Base-by-base conservation (phyloP, 1,140 invertebrate species). In the Micrasema longulum region DNA sequence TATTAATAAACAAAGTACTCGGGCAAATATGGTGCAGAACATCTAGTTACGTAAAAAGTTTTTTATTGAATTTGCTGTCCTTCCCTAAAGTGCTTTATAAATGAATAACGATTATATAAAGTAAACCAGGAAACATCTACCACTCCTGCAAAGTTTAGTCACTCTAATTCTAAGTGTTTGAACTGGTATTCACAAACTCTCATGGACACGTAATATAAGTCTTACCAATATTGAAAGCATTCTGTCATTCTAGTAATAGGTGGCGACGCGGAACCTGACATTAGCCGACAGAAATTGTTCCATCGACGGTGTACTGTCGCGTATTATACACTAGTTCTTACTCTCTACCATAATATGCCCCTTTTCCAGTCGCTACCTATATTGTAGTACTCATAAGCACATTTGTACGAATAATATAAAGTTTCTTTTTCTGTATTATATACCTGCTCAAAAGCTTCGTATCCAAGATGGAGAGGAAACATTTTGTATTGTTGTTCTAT, bases 31-130 rank as follows among this genome's bases (percentile, higher is more conserved):
- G 55, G 18, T 22, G 36, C 11, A 52, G n/a, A 23, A 47, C 7
- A 7, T 69, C 82, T 79, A 82, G 80, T 81, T 83, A 81, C 80
- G 81, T 81, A 83, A 84, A 80, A 83, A 79, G 79, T 83, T 85
- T 84, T 85, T 85, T 83, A 85, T 85, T 85, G 81, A 83, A 85
- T 85, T 85, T 84, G 84, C 84, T 85, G 83, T 85, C 84, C 83
- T 85, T 84, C 81, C 84, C 83, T 83, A 80, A 85, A 85, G 83
- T 85, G 84, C 84, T 85, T 85, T 85, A 85, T 84, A 84, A 80
- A 83, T 84, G 83, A 83, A 83, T 84, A 84, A 82, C 52, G 53
- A 64, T 47, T 48, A 47, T 47, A 64, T 73, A 68, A 73, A 63
- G 62, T 62, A 69, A 69, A 69, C 23, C 48, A 69, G 63, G 35